Percentiles rank a stretch among this genome's conserved stretches.
These are phyloP conservation scores for Mus spicilegus DNA, from an alignment of 2,113 vertebrate species.

Conservation along the genomic window DNA sequence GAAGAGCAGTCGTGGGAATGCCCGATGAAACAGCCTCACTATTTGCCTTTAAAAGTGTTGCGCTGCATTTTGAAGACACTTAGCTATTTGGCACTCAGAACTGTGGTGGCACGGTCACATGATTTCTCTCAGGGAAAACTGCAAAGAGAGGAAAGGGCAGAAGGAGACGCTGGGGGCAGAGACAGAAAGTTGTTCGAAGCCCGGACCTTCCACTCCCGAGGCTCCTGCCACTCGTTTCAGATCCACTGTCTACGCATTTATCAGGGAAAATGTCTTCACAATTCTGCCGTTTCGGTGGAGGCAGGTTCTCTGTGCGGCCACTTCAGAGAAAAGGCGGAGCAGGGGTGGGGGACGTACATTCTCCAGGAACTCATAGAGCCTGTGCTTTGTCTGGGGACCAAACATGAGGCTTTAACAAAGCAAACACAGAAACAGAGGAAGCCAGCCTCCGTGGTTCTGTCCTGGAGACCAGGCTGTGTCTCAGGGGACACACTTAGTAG, in stretches of 20 bases:
- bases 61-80: constrained; percentile 78
- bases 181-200: constrained; percentile 24
- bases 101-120: constrained; percentile 71
- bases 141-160: constrained; percentile 28
- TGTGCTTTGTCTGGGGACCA: constrained; percentile 47
- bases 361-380: constrained; percentile 37
- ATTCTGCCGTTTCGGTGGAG: constrained; percentile 32
- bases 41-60: constrained; percentile 77
- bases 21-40: constrained; percentile 64
- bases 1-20: constrained; percentile 74
- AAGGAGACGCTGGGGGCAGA: not conserved
- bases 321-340: constrained; percentile 68
- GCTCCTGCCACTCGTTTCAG: constrained; percentile 55
- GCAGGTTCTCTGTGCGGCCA: constrained; percentile 50
- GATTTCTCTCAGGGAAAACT: constrained; percentile 71
- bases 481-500: not conserved
- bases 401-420: constrained; percentile 43
- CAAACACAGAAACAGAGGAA: constrained; percentile 32
- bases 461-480: not conserved
- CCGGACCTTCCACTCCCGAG: not conserved
- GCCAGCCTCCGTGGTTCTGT: not conserved
- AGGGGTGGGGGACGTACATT: constrained; percentile 50
- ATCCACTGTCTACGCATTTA: constrained; percentile 53
- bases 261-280: constrained; percentile 55
- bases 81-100: constrained; percentile 70